Percentiles rank a stretch among this genome's conserved stretches.
phyloP scores from a whole-genome alignment of 2,888 invertebrate species.

The Eristalis arbustorum region DNA sequence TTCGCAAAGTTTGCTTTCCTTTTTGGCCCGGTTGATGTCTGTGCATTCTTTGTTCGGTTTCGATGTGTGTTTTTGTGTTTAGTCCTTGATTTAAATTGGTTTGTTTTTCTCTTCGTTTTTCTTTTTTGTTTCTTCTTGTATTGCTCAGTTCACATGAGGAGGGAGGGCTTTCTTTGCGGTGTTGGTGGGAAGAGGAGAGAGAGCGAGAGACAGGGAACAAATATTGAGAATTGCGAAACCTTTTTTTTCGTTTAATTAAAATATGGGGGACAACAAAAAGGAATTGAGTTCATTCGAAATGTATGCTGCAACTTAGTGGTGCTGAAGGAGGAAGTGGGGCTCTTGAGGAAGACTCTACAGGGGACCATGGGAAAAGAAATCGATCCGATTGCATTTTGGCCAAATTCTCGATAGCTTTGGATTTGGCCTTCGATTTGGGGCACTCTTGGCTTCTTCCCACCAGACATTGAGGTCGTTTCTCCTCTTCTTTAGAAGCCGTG shows the following conservation, averaged over 20 bases:
- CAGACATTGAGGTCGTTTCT: too few species aligned
- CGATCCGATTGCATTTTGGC: not conserved
- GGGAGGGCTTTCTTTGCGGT: not conserved
- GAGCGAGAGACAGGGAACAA: slow-evolving; percentile 8
- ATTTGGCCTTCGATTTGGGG: not conserved
- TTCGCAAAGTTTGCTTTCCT: slow-evolving; percentile 34
- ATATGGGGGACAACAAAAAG: slow-evolving; percentile 25
- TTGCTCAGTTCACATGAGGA: not conserved
- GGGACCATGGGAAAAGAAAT: not conserved
- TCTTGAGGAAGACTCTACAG: not conserved
- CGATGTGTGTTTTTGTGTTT: slow-evolving; percentile 22
- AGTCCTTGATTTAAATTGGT: slow-evolving; percentile 65
- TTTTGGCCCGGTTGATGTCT: slow-evolving; percentile 16
- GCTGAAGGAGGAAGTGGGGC: not conserved
- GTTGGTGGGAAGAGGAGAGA: not conserved
- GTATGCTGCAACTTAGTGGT: slow-evolving; percentile 18
- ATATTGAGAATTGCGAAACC: slow-evolving; percentile 9
- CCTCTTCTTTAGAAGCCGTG: too few species aligned
- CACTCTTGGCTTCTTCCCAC: too few species aligned
- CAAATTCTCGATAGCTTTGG: not conserved
- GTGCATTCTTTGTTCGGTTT: slow-evolving; percentile 9
- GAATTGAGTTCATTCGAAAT: slow-evolving; percentile 55
- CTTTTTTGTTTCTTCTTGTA: not conserved
- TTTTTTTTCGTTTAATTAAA: slow-evolving; percentile 60
- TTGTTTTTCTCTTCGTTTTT: slow-evolving; percentile 20